Conservation (phyloP, 2,113 vertebrate genomes). For the Dromiciops gliroides region DNA sequence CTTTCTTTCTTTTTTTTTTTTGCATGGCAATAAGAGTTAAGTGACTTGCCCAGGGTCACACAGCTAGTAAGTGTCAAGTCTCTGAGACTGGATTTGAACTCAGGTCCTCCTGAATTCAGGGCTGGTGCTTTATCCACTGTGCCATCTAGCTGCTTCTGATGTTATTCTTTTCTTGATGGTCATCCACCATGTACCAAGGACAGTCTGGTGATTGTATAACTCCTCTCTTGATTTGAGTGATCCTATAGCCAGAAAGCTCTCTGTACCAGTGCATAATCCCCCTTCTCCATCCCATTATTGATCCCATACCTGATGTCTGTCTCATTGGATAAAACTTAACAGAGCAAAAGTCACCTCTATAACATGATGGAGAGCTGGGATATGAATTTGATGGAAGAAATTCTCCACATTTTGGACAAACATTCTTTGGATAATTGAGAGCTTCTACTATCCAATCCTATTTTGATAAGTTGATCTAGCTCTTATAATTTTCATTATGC, state of each 20-base stretch:
- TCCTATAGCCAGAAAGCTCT: background rate
- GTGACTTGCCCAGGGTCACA: too few relatives aligned
- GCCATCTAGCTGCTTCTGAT: too few relatives aligned
- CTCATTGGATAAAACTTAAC: background rate
- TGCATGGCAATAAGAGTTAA: too few relatives aligned
- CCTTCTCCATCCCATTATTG: background rate
- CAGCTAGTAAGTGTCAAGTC: too few relatives aligned
- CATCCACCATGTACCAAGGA: background rate
- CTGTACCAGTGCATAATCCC: background rate
- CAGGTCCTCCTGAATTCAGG: too few relatives aligned
- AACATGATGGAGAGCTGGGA: background rate
- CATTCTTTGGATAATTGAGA: conserved; percentile 35
- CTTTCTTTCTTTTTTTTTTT: too few relatives aligned
- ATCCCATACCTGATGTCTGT: background rate
- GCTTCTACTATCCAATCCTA: background rate
- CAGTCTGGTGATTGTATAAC: background rate
- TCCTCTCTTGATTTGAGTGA: background rate
- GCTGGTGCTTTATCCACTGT: too few relatives aligned
- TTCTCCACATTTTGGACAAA: background rate
- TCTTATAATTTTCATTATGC: background rate
- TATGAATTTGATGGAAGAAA: background rate
- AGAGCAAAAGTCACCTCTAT: too few relatives aligned
- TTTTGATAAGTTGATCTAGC: background rate
- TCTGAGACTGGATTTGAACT: too few relatives aligned
- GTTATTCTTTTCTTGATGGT: background rate